phyloP scores from a whole-genome alignment of 2,888 invertebrate species.

The Lymantria monacha region DNA sequence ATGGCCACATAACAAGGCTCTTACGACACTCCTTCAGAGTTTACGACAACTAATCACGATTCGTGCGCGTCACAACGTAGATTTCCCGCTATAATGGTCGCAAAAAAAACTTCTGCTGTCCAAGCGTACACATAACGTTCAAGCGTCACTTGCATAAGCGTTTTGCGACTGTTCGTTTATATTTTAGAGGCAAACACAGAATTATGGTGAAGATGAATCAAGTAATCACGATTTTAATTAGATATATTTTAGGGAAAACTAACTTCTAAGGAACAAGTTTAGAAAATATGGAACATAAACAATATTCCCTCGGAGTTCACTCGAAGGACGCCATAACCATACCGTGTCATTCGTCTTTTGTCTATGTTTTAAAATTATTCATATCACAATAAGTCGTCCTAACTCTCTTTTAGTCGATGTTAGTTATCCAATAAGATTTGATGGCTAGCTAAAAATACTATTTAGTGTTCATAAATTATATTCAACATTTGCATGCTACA shows the following conservation, averaged over 20 bases:
- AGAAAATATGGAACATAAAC: conserved; percentile 76
- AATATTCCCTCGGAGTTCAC: conserved; percentile 46
- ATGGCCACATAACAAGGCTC: conserved; percentile 69
- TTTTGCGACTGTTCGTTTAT: conserved; percentile 9
- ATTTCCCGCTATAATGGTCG: conserved; percentile 76
- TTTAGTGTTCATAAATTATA: too few relatives aligned
- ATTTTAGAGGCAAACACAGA: conserved; percentile 5
- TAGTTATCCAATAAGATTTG: too few relatives aligned
- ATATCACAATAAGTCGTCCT: background rate
- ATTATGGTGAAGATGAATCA: conserved; percentile 19
- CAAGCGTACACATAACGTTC: conserved; percentile 40
- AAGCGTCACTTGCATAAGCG: conserved; percentile 17
- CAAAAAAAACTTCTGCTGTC: conserved; percentile 49
- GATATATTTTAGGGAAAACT: conserved; percentile 49
- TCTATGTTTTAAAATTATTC: conserved; percentile 38
- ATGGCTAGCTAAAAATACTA: too few relatives aligned
- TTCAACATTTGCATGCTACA: too few relatives aligned
- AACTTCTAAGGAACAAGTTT: conserved; percentile 44
- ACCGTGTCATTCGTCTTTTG: conserved; percentile 19
- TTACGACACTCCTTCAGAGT: conserved; percentile 59
- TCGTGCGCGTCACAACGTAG: conserved; percentile 73
- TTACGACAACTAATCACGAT: conserved; percentile 60
- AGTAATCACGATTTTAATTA: conserved; percentile 32
- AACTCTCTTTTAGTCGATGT: too few relatives aligned
- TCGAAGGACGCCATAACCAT: conserved; percentile 62